Conservation (phyloP, 2,113 vertebrate genomes). For the Lycaon pictus region DNA sequence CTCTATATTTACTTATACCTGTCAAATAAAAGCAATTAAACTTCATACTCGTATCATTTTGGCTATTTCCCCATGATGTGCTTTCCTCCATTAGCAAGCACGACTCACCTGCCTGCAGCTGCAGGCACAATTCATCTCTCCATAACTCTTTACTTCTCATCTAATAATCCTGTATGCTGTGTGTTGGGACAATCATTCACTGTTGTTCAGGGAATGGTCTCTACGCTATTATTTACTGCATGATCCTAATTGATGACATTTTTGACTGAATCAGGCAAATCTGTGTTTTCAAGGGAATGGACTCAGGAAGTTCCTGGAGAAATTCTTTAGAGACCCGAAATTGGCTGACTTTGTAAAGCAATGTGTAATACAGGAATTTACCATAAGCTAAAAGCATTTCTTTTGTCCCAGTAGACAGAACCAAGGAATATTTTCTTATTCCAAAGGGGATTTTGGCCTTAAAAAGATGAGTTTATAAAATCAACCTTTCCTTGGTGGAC, state of each 20-base stretch:
- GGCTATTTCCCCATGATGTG: background rate
- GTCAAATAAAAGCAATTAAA: slow-evolving; percentile 42
- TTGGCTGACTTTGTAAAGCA: slow-evolving; percentile 45
- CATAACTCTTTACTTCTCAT: slow-evolving; percentile 58
- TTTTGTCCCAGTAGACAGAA: slow-evolving; percentile 54
- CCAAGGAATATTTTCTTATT: slow-evolving; percentile 50
- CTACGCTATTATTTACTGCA: slow-evolving; percentile 61
- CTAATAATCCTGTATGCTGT: slow-evolving; percentile 46
- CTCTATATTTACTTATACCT: background rate
- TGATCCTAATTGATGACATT: slow-evolving; percentile 37
- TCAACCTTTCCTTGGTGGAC: background rate
- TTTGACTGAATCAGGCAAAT: slow-evolving; percentile 62
- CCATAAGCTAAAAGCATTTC: slow-evolving; percentile 36
- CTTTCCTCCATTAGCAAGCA: background rate
- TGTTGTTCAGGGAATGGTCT: slow-evolving; percentile 37
- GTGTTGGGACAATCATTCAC: slow-evolving; percentile 46
- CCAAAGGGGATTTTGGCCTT: background rate
- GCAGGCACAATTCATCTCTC: slow-evolving; percentile 6
- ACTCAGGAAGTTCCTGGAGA: slow-evolving; percentile 47
- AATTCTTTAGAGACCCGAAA: slow-evolving; percentile 56
- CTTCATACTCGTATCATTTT: background rate
- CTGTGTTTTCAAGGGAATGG: slow-evolving; percentile 63
- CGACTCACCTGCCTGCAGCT: background rate
- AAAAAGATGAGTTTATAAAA: slow-evolving; percentile 59
- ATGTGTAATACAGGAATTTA: slow-evolving; percentile 23